Evolutionary conservation across 2,888 invertebrate genomes (phyloP).

Genomic region (Erpobdella octoculata): DNA sequence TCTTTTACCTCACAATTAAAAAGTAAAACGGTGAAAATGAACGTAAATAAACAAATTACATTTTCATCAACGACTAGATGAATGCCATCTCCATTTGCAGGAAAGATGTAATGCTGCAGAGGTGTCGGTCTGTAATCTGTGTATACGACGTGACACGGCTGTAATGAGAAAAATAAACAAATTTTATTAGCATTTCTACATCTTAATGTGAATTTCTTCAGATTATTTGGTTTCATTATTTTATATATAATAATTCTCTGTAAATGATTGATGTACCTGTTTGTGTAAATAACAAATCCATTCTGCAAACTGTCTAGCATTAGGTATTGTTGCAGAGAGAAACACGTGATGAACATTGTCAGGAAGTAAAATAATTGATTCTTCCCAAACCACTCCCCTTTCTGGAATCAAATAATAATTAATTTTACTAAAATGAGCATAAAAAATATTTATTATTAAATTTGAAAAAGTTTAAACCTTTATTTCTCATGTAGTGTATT

Average conservation of each 20-base stretch:
- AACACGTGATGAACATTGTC: conserved; percentile 98
- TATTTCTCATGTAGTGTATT: conserved; percentile 99
- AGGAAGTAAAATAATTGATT: conserved; percentile 89
- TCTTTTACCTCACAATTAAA: background rate
- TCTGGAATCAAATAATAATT: conserved; percentile 56
- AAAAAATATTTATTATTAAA: background rate
- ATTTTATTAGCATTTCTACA: background rate
- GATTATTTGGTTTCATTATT: background rate
- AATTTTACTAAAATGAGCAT: too few species aligned
- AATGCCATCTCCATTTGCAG: conserved; percentile 84
- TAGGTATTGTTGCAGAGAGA: conserved; percentile 96
- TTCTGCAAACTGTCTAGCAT: conserved; percentile 76
- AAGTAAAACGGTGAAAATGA: background rate
- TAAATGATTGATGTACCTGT: conserved; percentile 45
- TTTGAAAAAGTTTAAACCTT: conserved; percentile 52
- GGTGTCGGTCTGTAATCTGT: conserved; percentile 96
- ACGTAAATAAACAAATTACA: conserved; percentile 46
- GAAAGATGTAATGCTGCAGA: conserved; percentile 93
- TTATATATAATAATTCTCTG: too few species aligned
- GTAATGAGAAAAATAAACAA: conserved; percentile 44
- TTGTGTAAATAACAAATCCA: conserved; percentile 71
- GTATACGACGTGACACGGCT: conserved; percentile 97
- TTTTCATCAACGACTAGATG: conserved; percentile 90
- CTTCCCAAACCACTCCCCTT: conserved; percentile 98
- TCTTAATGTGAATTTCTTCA: background rate